A percentile compares a stretch with the other conserved stretches of the same genome.
phyloP scores from a whole-genome alignment of 2,888 invertebrate species.

The Hypomecis punctinalis region DNA sequence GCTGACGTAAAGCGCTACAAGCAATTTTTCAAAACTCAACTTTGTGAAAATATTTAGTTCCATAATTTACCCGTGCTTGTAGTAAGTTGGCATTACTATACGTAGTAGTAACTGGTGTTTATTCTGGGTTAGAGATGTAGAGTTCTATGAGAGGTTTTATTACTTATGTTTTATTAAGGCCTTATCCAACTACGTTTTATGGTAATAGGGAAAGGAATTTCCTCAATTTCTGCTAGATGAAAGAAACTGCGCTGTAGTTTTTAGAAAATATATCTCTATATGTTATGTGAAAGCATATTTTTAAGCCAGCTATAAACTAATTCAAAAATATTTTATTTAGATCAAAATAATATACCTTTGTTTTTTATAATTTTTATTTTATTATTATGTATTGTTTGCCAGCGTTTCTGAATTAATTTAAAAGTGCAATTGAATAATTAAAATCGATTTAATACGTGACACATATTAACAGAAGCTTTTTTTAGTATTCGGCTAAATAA shows the following conservation, averaged over 20 bases:
- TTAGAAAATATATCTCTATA: neutral
- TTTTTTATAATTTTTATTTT: too few species aligned
- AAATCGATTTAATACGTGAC: too few species aligned
- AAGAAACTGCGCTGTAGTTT: neutral
- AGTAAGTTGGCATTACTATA: neutral
- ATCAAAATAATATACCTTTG: too few species aligned
- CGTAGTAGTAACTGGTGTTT: conserved; percentile 1
- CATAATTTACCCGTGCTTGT: neutral
- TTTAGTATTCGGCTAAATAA: too few species aligned
- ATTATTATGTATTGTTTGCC: too few species aligned
- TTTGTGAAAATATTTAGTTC: neutral
- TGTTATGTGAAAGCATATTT: too few species aligned
- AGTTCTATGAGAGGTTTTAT: conserved; percentile 14
- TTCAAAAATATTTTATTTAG: too few species aligned
- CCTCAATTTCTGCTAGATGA: neutral
- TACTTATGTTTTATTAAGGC: conserved; percentile 14
- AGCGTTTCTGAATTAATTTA: too few species aligned
- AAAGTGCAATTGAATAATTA: too few species aligned
- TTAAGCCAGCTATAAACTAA: too few species aligned
- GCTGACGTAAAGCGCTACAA: neutral
- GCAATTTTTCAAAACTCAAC: neutral
- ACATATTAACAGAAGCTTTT: too few species aligned
- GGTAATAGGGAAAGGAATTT: conserved; percentile 22
- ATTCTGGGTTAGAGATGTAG: conserved; percentile 4
- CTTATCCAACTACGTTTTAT: conserved; percentile 19